Evolutionary conservation across 2,888 invertebrate genomes (phyloP), one percentile per base, ranked within the genome.

Genomic region (Hirtodrosophila cameraria): DNA sequence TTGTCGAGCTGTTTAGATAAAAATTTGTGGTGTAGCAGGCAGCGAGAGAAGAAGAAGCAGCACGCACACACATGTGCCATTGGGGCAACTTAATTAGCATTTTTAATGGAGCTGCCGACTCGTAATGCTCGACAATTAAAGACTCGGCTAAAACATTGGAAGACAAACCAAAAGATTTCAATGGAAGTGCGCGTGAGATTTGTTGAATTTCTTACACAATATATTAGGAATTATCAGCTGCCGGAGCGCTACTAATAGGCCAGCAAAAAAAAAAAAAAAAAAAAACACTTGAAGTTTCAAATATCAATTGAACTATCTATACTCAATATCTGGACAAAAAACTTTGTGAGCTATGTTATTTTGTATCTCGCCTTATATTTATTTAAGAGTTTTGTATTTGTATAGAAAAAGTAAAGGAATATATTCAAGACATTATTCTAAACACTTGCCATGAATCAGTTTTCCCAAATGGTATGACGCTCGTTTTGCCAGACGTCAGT

Each of bases 101-200:
- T 83, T 86, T 83, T 87, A 83, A 87, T 87, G 87, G 86, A 85
- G 67, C 87, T 85, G 82, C 79, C 86, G 85, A 76, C 64, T 75
- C 77, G 77, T 80, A 86, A 83, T 55, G 70, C 62, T 54, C 79
- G 65, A 78, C 87, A 87, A 87, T 82, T 82, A 85, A 85, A 82
- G 60, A 63, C n/a, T n/a, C 61, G 65, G 36, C 36, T n/a, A 67
- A 50, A 48, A 58, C 38, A 20, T 20, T 3, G 18, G 18, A 20
- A 5, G 35, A 43, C 25, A 46, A 53, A 13, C 31, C 18, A 33
- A 31, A 31, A 25, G 27, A 57, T 69, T 72, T 72, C 75, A 35
- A 27, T 70, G 52, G 66, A 71, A 71, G 71, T 75, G 75, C 36
- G 70, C 55, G 70, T 54, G 57, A 69, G 69, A 68, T 57, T 73